Base-by-base conservation (phyloP, 1,140 invertebrate species). In the Drosophila bocqueti region DNA sequence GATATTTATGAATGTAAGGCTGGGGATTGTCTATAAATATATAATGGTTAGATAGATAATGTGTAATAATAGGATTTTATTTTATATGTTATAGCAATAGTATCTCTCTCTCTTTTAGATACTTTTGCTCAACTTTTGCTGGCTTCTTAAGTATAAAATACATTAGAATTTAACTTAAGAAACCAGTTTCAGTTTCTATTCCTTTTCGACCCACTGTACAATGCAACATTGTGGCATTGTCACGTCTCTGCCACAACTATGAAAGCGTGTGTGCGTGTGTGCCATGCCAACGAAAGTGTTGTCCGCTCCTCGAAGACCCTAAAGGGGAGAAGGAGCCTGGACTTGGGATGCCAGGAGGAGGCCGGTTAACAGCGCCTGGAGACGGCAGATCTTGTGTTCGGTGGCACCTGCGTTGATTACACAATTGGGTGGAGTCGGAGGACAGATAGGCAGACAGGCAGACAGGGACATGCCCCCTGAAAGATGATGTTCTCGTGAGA, bases 361-460 rank as follows among this genome's bases (percentile, higher is more conserved):
- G 80, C 79, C 76, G 63, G 63, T 76, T 79, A 83, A 79, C 79
- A 76, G 71, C 47, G 79, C 63, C 84, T 72, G 82, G 81, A 34
- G 29, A 40, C 18, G 47, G 54, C 34, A 36, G 21, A 38, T 42
- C 34, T 78, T 11, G 47, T 29, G 29, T 29, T 55, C 9, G 42
- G 60, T 52, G 49, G 58, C 79, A 89, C 84, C 83, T 87, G 81
- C 69, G 73, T 81, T 87, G 84, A 87, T 87, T 87, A 89, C 81
- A 84, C 85, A 79, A 87, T 79, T 46, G 55, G 67, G 8, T 24
- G 9, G 31, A 21, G 54, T 72, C 34, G 31, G n/a, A 18, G 55
- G 43, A 40, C 13, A 38, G 26, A 18, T 15, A 50, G 10, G 21
- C 47, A 15, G 21, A 47, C 5, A n/a, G 47, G 10, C 26, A 10